Evolutionary conservation across 2,797 vertebrate genomes (phyloP).

Genomic region (Anisognathus igniventris): DNA sequence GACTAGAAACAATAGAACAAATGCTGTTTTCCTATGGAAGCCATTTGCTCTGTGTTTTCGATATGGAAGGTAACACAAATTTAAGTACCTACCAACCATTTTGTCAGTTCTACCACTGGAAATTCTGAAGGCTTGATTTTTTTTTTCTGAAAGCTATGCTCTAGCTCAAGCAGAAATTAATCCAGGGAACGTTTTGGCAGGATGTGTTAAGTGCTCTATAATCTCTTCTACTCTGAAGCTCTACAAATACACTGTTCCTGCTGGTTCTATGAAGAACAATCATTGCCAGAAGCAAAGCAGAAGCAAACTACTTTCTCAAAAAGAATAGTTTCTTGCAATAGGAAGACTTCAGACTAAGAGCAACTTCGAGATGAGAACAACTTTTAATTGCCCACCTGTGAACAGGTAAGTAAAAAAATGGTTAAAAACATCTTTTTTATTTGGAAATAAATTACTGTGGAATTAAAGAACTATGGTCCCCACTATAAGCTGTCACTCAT

Average conservation of each 20-base stretch:
- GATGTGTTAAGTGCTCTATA: background rate
- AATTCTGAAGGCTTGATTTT: background rate
- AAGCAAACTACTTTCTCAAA: background rate
- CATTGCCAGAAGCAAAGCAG: background rate
- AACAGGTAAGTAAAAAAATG: rapidly evolving
- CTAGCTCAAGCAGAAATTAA: background rate
- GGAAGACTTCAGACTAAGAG: background rate
- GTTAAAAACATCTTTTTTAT: background rate
- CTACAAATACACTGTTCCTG: background rate
- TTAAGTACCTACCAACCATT: background rate
- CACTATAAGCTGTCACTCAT: background rate
- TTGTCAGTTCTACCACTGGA: background rate
- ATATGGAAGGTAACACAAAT: background rate
- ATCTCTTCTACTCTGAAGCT: background rate
- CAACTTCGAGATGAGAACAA: background rate
- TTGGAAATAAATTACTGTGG: background rate
- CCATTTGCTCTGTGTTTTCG: background rate
- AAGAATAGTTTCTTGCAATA: background rate
- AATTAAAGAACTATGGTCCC: background rate
- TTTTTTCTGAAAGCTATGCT: background rate
- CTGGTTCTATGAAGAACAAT: background rate
- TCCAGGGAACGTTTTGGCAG: background rate
- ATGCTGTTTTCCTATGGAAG: background rate
- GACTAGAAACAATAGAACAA: background rate
- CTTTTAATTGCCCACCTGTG: background rate